phyloP scores from a whole-genome alignment of 2,797 vertebrate species.

The Helarctos malayanus region DNA sequence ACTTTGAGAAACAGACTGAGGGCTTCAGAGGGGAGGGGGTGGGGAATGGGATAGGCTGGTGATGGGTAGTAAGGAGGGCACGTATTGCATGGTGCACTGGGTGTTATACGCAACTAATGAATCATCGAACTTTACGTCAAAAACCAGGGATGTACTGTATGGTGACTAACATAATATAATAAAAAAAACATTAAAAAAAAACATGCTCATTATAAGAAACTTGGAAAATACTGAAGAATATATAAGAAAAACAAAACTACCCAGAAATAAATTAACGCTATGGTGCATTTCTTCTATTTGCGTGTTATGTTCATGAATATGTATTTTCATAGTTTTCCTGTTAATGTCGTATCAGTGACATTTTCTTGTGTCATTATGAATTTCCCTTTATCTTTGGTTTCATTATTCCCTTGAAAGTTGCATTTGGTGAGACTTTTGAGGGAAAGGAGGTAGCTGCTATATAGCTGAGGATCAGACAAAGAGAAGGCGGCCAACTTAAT shows the following conservation, averaged over 20 bases:
- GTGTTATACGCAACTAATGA: not conserved
- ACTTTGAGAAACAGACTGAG: not conserved
- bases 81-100: too few species aligned
- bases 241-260: not conserved
- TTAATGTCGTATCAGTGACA: not conserved
- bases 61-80: not conserved
- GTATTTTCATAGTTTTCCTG: not conserved
- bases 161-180: too few species aligned
- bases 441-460: not conserved
- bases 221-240: slow-evolving; percentile 26
- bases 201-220: not conserved
- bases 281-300: not conserved
- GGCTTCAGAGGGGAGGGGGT: not conserved
- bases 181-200: too few species aligned
- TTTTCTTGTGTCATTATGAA: slow-evolving; percentile 47
- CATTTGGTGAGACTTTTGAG: not conserved
- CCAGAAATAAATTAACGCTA: not conserved
- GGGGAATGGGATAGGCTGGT: not conserved
- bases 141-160: not conserved
- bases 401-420: slow-evolving; percentile 24
- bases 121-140: not conserved
- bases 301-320: not conserved
- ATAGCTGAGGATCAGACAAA: slow-evolving; percentile 8
- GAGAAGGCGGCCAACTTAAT: not conserved
- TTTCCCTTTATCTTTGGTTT: slow-evolving; percentile 19